Evolutionary conservation across 2,113 vertebrate genomes (phyloP), one percentile per base, ranked within the genome.

Genomic region (Mormyrus iriodes): DNA sequence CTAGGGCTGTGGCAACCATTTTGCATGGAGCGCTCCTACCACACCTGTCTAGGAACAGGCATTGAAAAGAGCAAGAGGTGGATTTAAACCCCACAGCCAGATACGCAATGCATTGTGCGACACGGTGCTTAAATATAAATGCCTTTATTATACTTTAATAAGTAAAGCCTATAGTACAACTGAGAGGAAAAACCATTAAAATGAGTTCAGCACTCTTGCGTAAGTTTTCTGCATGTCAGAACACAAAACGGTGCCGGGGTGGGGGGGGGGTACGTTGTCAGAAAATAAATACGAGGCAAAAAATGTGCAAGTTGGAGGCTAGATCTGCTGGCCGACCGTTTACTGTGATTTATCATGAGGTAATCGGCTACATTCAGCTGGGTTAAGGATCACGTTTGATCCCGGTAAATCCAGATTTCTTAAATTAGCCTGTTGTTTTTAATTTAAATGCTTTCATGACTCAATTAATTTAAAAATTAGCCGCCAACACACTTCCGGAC

Each of bases 371-470:
- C 42, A 42, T 88, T 65, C 24, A 48, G 35, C 27, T 31, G 58
- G 39, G 12, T 76, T 49, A 46, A 53, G 19, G 53, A 61, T 55
- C 35, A 87, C 17, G 48, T 76, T 51, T 76, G 49, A 76, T 65
- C 12, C 39, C 39, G 15, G 19, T n/a, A 21, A 55, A 44, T 87
- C 46, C n/a, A 65, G 61, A 61, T 12, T 69, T 73, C 88, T 76
- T 88, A 27, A 88, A 51, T 76, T 69, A 76, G 55, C 39, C 39
- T 46, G 19, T 55, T 58, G n/a, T 21, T 48, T 52, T 55, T 88
- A 83, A 84, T n/a, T n/a, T n/a, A 58, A 89, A 17, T n/a, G 51
- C 73, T 89, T 84, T 84, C 12, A 46, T 55, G 48, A 88, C 44
- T 88, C 65, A 51, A 88, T 51, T 88, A 48, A 88, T 51, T 82